phyloP scores from a whole-genome alignment of 2,113 vertebrate species.

The Ctenomys sociabilis region DNA sequence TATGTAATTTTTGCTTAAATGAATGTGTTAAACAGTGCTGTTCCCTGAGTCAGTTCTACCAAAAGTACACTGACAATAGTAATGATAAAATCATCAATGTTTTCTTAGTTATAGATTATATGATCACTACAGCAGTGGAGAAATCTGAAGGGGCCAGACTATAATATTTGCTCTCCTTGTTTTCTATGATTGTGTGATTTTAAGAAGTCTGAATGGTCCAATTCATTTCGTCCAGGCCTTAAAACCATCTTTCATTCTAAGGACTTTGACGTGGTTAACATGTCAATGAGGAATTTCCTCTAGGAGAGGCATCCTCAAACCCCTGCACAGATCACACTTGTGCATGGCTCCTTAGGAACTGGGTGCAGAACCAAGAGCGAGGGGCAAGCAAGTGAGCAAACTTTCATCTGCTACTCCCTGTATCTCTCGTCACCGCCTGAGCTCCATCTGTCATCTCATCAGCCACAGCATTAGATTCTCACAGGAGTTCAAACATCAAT shows the following conservation, averaged over 20 bases:
- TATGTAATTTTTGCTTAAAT: conserved; percentile 33
- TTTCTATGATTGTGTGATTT: not conserved
- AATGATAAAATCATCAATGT: not conserved
- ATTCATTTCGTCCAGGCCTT: not conserved
- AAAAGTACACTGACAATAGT: conserved; percentile 10
- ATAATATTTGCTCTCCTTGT: conserved; percentile 13
- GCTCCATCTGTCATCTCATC: not conserved
- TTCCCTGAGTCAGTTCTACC: not conserved
- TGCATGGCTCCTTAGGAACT: not conserved
- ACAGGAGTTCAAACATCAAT: not conserved
- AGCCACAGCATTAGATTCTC: not conserved
- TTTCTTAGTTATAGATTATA: not conserved
- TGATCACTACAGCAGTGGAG: not conserved
- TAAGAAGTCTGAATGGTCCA: not conserved
- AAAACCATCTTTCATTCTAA: not conserved
- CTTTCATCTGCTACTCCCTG: not conserved
- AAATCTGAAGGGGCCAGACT: not conserved
- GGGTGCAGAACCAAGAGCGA: not conserved
- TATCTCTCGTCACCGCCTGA: not conserved
- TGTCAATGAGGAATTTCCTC: not conserved
- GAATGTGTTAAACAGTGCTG: not conserved
- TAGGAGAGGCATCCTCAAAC: not conserved
- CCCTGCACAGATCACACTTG: not conserved
- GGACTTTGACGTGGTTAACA: not conserved
- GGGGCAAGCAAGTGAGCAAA: not conserved